A percentile compares a stretch with the other conserved stretches of the same genome.
Evolutionary conservation across 2,888 invertebrate species (phyloP).

Genomic region (Apamea sordens): DNA sequence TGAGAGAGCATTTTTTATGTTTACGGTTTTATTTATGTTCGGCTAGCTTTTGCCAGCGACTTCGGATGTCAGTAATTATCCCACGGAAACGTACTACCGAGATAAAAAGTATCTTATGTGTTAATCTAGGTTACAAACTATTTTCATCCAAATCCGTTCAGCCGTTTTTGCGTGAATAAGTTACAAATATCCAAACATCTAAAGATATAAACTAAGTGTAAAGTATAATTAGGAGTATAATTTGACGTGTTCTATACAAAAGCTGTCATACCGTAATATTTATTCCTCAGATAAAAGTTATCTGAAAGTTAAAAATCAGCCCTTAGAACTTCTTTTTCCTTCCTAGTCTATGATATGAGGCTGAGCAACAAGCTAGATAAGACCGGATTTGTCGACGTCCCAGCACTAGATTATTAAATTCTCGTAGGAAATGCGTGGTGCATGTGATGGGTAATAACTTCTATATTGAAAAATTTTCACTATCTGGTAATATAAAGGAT

Average conservation of each 20-base stretch:
- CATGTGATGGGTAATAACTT: slow-evolving; percentile 1
- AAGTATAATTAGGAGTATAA: no score
- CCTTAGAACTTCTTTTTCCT: not conserved
- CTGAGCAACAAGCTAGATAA: slow-evolving; percentile 39
- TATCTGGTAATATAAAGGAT: not conserved
- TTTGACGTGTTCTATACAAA: no score
- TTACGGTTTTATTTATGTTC: slow-evolving; percentile 4
- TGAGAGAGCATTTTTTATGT: not conserved
- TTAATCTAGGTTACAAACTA: not conserved
- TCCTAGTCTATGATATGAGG: not conserved
- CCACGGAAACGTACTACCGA: not conserved
- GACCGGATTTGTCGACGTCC: slow-evolving; percentile 43
- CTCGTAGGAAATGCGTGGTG: slow-evolving; percentile 21
- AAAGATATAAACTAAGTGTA: no score
- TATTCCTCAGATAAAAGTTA: no score
- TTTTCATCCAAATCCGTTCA: not conserved
- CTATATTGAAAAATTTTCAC: slow-evolving; percentile 15
- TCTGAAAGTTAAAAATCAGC: no score
- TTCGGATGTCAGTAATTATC: not conserved
- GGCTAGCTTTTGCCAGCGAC: not conserved
- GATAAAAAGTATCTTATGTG: not conserved
- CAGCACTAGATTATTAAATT: slow-evolving; percentile 49
- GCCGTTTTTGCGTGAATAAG: no score
- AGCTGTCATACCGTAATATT: no score
- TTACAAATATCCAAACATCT: no score